Base-by-base conservation (phyloP, 2,113 vertebrate species). In the Eptatretus burgeri region DNA sequence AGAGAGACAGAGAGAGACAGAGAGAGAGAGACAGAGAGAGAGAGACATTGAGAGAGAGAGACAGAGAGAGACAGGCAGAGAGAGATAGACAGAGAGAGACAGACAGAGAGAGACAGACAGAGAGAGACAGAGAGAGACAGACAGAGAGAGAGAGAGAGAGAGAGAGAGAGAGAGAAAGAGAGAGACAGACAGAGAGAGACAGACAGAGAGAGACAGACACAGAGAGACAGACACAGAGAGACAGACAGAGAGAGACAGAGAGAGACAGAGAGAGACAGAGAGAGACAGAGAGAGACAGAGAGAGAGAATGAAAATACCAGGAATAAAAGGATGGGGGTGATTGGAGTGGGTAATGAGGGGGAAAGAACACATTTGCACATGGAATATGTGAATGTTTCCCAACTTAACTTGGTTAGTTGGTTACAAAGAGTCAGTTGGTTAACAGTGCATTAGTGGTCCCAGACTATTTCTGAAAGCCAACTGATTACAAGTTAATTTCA, bases 141-240 rank as follows among this genome's bases (percentile, higher is more conserved):
- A 14, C 50, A 5, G 93, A 73, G 17, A 20, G 64, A 64, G 52
- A n/a, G n/a, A n/a, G n/a, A n/a, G n/a, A n/a, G n/a, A n/a, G n/a
- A n/a, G n/a, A n/a, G n/a, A n/a, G n/a, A n/a, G n/a, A n/a, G n/a
- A n/a, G n/a, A n/a, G n/a, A n/a, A n/a, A n/a, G 27, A 41, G 27
- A 7, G 27, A 5, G 27, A 41, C 3, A 7, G 27, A 41, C 3
- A 41, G 27, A 41, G 7, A 41, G 27, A 41, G 7, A 41, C 3
- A 41, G 27, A 41, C 3, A 16, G 67, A 63, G 49, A 41, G 64
- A 65, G 1, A 67, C 69, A 78, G 64, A 75, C 69, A 75, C 51
- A 70, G 71, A 71, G 62, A 69, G 63, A 56, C 17, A 60, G 64
- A 41, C 19, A 62, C 1, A 18, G 13, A 50, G 49, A n/a, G 11